Conservation (phyloP, 2,113 vertebrate genomes). For the Scopus umbretta region DNA sequence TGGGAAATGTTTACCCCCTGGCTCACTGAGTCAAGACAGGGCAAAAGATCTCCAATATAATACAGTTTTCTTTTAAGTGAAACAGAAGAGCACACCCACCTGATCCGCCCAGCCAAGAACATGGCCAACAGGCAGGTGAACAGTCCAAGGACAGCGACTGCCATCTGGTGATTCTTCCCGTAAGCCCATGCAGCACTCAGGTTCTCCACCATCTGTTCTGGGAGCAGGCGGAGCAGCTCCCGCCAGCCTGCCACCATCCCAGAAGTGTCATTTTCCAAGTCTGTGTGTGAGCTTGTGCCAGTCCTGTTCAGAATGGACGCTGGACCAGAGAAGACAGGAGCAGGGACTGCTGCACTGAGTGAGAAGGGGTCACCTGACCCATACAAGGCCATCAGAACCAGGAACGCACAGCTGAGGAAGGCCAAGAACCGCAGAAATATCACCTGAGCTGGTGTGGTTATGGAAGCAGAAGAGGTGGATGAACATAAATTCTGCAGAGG, state of each 20-base stretch:
- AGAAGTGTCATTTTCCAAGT: neutral
- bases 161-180: slow-evolving; percentile 81
- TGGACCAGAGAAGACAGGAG: neutral
- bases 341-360: neutral
- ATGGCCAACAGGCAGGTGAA: slow-evolving; percentile 85
- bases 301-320: neutral
- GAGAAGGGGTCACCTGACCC: slow-evolving; percentile 58
- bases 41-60: fast-evolving
- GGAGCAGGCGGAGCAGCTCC: slow-evolving; percentile 76
- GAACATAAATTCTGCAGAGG: slow-evolving; percentile 75
- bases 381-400: slow-evolving; percentile 71
- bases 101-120: slow-evolving; percentile 83
- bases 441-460: slow-evolving; percentile 78
- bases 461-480: slow-evolving; percentile 14
- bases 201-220: slow-evolving; percentile 65
- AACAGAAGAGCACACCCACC: slow-evolving; percentile 67
- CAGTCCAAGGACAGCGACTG: slow-evolving; percentile 80
- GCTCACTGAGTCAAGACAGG: neutral
- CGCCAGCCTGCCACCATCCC: slow-evolving; percentile 56
- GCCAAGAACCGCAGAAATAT: slow-evolving; percentile 82
- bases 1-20: neutral
- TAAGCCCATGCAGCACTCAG: slow-evolving; percentile 75
- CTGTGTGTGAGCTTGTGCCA: neutral
- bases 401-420: slow-evolving; percentile 84
- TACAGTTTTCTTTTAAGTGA: fast-evolving